phyloP scores from a whole-genome alignment of 2,888 invertebrate genomes.

The Anarsia innoxiella region DNA sequence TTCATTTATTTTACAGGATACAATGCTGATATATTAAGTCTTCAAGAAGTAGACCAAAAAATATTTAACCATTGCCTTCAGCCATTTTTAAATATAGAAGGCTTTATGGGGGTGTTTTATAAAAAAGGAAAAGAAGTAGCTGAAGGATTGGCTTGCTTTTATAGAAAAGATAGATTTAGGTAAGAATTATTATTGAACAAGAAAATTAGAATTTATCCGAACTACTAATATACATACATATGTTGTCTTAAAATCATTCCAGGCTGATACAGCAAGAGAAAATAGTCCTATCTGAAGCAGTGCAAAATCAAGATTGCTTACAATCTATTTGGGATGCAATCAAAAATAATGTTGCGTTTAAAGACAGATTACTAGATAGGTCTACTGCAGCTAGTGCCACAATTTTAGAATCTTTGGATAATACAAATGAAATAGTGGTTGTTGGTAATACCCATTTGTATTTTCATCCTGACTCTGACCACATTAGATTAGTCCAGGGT shows the following conservation, averaged over 20 bases:
- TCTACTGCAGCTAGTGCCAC: slow-evolving; percentile 81
- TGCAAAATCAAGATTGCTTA: slow-evolving; percentile 70
- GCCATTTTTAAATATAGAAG: slow-evolving; percentile 72
- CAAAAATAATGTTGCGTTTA: slow-evolving; percentile 71
- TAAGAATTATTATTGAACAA: too few relatives aligned
- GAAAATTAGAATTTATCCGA: too few relatives aligned
- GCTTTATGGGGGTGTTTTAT: slow-evolving; percentile 77
- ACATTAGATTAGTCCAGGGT: slow-evolving; percentile 90
- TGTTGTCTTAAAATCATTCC: too few relatives aligned
- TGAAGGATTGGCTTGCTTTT: slow-evolving; percentile 90
- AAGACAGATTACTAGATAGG: slow-evolving; percentile 75
- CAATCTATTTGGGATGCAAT: slow-evolving; percentile 77
- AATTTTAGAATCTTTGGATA: slow-evolving; percentile 74
- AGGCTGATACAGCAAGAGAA: slow-evolving; percentile 69
- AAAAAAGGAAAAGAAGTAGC: slow-evolving; percentile 82
- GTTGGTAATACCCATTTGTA: slow-evolving; percentile 94
- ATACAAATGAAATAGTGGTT: slow-evolving; percentile 75
- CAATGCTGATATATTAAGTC: slow-evolving; percentile 90
- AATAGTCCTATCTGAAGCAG: slow-evolving; percentile 76
- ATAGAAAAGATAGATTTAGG: slow-evolving; percentile 80
- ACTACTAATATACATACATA: too few relatives aligned
- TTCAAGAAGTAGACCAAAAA: slow-evolving; percentile 94
- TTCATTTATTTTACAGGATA: slow-evolving; percentile 76
- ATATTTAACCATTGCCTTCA: slow-evolving; percentile 81
- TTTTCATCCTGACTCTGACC: slow-evolving; percentile 93